Evolutionary conservation across 2,797 vertebrate species (phyloP).

Genomic region (Aratinga solstitialis): DNA sequence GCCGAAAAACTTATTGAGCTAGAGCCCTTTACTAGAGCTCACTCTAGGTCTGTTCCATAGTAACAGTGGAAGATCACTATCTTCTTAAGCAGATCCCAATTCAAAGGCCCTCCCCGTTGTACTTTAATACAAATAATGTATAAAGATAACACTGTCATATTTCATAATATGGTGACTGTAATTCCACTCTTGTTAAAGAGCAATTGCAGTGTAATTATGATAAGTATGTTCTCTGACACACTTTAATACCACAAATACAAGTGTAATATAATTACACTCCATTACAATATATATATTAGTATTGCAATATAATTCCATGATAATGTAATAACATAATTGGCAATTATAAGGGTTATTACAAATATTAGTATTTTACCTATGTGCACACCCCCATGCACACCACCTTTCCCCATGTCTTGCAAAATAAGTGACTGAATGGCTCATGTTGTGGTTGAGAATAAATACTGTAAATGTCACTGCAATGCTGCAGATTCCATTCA

Average conservation of each 20-base stretch:
- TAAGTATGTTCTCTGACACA: conserved; percentile 51
- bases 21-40: background rate
- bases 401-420: background rate
- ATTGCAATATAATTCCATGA: background rate
- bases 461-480: background rate
- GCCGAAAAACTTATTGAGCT: background rate
- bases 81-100: background rate
- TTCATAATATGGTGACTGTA: conserved; percentile 48
- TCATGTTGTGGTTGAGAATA: background rate
- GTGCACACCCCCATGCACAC: background rate
- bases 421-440: background rate
- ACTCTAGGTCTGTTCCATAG: background rate
- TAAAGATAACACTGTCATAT: background rate
- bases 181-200: conserved; percentile 53
- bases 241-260: conserved; percentile 55
- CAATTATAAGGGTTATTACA: background rate
- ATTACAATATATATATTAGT: conserved; percentile 9
- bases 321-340: background rate
- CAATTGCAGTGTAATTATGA: conserved; percentile 59
- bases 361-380: background rate
- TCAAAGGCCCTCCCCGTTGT: background rate
- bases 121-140: conserved; percentile 7
- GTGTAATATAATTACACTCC: conserved; percentile 21
- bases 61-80: background rate
- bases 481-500: background rate